Conservation (phyloP, 2,888 invertebrate species). For the Lasioglossum malachurum region DNA sequence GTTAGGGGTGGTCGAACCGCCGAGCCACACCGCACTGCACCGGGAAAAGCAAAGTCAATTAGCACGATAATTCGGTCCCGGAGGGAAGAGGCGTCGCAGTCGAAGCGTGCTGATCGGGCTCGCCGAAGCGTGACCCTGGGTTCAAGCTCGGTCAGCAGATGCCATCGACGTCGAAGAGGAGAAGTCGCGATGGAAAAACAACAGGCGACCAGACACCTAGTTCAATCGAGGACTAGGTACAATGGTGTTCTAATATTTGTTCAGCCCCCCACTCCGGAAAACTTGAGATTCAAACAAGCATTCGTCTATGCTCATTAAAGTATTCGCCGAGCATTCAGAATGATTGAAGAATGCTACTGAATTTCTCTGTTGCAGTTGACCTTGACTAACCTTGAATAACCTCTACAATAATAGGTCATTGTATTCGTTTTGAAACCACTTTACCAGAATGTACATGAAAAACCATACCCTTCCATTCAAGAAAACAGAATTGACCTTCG, state of each 20-base stretch:
- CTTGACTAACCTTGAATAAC: too few species aligned
- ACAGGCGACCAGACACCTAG: neutral
- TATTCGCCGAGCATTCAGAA: too few species aligned
- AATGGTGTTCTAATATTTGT: neutral
- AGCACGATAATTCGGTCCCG: slow-evolving; percentile 6
- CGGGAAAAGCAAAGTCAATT: slow-evolving; percentile 3
- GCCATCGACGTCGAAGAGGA: slow-evolving; percentile 24
- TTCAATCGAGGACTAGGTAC: neutral
- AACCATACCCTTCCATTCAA: too few species aligned
- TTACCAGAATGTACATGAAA: too few species aligned
- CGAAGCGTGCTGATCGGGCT: neutral
- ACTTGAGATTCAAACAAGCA: too few species aligned
- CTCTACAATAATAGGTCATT: too few species aligned
- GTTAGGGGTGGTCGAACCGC: slow-evolving; percentile 7
- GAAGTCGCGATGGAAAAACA: slow-evolving; percentile 35
- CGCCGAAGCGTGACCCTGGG: neutral
- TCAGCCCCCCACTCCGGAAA: too few species aligned
- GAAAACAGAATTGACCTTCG: too few species aligned
- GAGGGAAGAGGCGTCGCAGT: neutral
- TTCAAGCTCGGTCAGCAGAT: neutral
- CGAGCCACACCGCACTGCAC: neutral
- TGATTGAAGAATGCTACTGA: too few species aligned
- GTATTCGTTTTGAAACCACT: too few species aligned
- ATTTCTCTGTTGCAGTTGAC: too few species aligned
- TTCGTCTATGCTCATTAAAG: too few species aligned